A percentile compares a stretch with the other conserved stretches of the same genome.
phyloP scores from a whole-genome alignment of 2,797 vertebrate species.

The Megalops cyprinoides region DNA sequence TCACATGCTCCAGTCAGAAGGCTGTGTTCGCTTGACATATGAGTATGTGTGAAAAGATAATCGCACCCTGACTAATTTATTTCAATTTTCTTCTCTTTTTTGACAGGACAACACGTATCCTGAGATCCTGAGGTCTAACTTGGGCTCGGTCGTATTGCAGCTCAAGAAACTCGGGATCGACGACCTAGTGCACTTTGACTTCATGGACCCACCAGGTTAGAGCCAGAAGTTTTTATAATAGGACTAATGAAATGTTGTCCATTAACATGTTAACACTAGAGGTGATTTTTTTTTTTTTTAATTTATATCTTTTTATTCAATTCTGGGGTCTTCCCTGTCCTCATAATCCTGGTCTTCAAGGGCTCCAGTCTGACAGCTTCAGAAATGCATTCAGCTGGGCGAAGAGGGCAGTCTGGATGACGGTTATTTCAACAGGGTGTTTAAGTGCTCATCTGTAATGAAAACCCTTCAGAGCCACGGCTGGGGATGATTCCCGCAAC shows the following conservation, averaged over 20 bases:
- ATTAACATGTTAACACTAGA: background rate
- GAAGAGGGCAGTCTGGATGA: too few relatives aligned
- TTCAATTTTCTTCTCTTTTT: slow-evolving; percentile 29
- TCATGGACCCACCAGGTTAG: slow-evolving; percentile 99
- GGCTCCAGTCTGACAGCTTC: slow-evolving; percentile 44
- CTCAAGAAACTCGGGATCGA: slow-evolving; percentile 98
- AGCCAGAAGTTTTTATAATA: background rate
- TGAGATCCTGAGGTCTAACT: slow-evolving; percentile 96
- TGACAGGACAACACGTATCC: slow-evolving; percentile 97
- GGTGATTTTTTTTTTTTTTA: background rate
- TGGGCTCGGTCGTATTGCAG: slow-evolving; percentile 96
- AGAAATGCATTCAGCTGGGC: slow-evolving; percentile 49
- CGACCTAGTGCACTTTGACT: slow-evolving; percentile 99
- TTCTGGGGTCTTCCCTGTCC: background rate
- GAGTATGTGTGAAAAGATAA: slow-evolving; percentile 57
- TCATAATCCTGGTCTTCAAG: slow-evolving; percentile 30
- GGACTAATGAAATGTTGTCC: background rate
- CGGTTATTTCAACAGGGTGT: slow-evolving; percentile 34
- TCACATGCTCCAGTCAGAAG: slow-evolving; percentile 50
- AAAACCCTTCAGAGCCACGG: too few relatives aligned
- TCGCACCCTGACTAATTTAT: slow-evolving; percentile 58
- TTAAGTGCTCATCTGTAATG: slow-evolving; percentile 15
- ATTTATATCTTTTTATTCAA: background rate
- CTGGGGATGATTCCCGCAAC: too few relatives aligned
- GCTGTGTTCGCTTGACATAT: slow-evolving; percentile 58